phyloP scores from a whole-genome alignment of 2,888 invertebrate species.

The Taphrorychus bicolor region DNA sequence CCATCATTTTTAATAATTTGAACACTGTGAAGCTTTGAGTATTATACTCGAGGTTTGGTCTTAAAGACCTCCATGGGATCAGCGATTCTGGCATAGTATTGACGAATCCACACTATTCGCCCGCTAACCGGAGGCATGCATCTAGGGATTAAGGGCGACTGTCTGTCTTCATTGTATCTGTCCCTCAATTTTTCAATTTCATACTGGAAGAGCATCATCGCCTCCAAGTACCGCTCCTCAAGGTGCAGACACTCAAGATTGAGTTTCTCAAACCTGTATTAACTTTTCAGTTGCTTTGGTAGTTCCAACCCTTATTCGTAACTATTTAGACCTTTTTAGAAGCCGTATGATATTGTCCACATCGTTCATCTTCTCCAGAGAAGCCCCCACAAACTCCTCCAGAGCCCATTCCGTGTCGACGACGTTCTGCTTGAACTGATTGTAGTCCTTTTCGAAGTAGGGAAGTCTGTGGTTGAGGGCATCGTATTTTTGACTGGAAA shows the following conservation, averaged over 20 bases:
- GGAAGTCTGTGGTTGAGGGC: conserved; percentile 78
- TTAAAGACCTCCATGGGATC: conserved; percentile 74
- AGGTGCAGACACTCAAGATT: conserved; percentile 75
- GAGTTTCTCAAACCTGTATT: conserved; percentile 78
- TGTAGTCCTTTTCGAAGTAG: conserved; percentile 80
- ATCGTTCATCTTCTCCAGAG: conserved; percentile 55
- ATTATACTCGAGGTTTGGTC: conserved; percentile 52
- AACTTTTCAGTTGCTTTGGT: conserved; percentile 58
- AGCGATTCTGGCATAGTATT: conserved; percentile 75
- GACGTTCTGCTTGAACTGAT: conserved; percentile 72
- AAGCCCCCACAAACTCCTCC: conserved; percentile 73
- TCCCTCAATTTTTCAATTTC: conserved; percentile 77
- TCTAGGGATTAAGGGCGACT: conserved; percentile 74
- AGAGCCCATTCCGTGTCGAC: conserved; percentile 75
- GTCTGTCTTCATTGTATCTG: conserved; percentile 79
- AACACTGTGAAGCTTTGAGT: neutral
- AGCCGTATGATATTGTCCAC: conserved; percentile 57
- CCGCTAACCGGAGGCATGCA: conserved; percentile 84
- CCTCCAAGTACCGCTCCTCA: conserved; percentile 76
- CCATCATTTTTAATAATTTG: neutral
- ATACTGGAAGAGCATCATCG: conserved; percentile 69
- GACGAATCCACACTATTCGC: conserved; percentile 83
- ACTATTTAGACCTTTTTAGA: no score
- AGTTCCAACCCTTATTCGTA: conserved; percentile 45
- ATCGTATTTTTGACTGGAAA: conserved; percentile 78